phyloP scores from a whole-genome alignment of 2,888 invertebrate species.

The Atethmia centrago region DNA sequence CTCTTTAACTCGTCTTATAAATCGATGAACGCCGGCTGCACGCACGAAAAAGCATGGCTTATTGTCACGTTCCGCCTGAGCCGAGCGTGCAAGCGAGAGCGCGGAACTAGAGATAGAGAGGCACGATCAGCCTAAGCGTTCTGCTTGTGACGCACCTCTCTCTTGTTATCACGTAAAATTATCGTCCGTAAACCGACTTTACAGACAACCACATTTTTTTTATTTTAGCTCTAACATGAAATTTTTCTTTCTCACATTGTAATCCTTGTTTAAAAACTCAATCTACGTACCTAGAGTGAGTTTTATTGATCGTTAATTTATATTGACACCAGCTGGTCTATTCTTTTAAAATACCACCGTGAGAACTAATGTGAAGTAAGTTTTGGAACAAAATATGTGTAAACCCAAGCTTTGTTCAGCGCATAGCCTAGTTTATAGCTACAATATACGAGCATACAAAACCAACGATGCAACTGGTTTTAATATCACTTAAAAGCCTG shows the following conservation, averaged over 20 bases:
- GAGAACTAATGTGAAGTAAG: not conserved
- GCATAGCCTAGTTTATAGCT: constrained; percentile 16
- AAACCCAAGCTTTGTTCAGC: constrained; percentile 26
- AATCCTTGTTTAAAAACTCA: not conserved
- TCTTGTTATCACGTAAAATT: too few relatives aligned
- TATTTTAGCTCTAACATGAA: not conserved
- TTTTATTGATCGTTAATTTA: not conserved
- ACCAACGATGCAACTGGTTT: constrained; percentile 58
- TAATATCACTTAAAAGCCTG: constrained; percentile 48
- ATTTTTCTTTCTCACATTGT: not conserved
- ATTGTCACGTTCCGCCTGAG: too few relatives aligned
- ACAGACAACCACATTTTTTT: too few relatives aligned
- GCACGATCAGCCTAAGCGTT: too few relatives aligned
- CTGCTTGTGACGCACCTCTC: too few relatives aligned
- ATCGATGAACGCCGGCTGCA: too few relatives aligned
- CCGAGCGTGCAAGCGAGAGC: too few relatives aligned
- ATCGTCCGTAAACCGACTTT: too few relatives aligned
- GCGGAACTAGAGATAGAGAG: too few relatives aligned
- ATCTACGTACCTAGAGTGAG: not conserved
- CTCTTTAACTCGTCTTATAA: too few relatives aligned
- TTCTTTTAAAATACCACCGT: not conserved
- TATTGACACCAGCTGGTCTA: not conserved
- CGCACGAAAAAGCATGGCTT: too few relatives aligned
- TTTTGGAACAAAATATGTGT: constrained; percentile 2
- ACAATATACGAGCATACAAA: constrained; percentile 42